Percentiles rank a stretch among this genome's conserved stretches.
These are phyloP conservation scores for Dipodomys merriami DNA, from an alignment of 2,113 vertebrate species.

Conservation along the genomic window DNA sequence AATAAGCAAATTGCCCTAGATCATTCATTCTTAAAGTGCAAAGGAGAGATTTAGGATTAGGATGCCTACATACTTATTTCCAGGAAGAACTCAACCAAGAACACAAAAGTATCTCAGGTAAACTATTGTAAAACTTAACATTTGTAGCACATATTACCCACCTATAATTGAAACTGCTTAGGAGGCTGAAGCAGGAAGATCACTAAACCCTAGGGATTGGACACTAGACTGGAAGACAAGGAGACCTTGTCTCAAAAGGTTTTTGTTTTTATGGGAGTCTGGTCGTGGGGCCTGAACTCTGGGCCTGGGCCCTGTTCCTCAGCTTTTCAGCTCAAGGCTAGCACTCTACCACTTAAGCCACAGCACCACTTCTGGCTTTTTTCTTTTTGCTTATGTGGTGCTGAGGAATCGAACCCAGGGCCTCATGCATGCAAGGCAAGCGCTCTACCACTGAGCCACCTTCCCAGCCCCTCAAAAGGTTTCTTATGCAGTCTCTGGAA, in stretches of 20 bases:
- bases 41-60: neutral
- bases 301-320: too few relatives aligned
- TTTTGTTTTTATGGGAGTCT: too few relatives aligned
- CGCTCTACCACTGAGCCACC: too few relatives aligned
- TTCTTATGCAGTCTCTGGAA: neutral
- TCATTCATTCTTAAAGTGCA: neutral
- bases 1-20: neutral
- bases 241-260: neutral
- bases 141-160: neutral
- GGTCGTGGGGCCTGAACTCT: too few relatives aligned
- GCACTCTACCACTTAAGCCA: too few relatives aligned
- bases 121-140: neutral
- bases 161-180: too few relatives aligned
- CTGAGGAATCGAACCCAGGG: too few relatives aligned
- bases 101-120: neutral
- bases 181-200: neutral
- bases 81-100: conserved; percentile 30
- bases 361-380: too few relatives aligned
- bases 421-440: too few relatives aligned
- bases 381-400: too few relatives aligned
- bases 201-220: neutral
- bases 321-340: too few relatives aligned
- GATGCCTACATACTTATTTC: conserved; percentile 1
- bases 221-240: neutral
- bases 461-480: too few relatives aligned